phyloP scores from a whole-genome alignment of 2,113 vertebrate species.

The Myanophis thanlyinensis region DNA sequence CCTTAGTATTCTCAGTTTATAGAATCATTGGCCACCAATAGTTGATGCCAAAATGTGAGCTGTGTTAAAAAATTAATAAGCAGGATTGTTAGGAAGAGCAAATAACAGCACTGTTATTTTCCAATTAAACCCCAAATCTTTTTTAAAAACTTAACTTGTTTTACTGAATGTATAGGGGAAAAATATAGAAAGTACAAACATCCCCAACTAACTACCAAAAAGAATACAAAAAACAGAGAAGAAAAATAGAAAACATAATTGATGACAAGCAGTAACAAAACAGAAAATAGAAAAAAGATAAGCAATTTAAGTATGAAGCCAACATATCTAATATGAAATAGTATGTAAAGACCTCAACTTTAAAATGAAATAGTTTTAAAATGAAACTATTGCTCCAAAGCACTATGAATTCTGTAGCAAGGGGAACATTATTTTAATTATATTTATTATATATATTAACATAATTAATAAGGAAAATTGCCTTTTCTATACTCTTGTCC shows the following conservation, averaged over 20 bases:
- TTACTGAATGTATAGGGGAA: background rate
- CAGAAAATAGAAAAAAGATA: background rate
- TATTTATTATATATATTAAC: no score
- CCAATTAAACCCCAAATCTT: background rate
- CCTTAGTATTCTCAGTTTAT: accelerated
- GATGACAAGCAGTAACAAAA: background rate
- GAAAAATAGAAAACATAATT: background rate
- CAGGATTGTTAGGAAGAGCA: background rate
- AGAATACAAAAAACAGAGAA: background rate
- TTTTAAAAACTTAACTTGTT: background rate
- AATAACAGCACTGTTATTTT: background rate
- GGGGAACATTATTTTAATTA: background rate
- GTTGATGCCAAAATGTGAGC: background rate
- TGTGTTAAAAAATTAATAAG: background rate
- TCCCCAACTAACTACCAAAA: background rate
- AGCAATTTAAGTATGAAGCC: background rate
- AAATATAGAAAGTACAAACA: background rate
- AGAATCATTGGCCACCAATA: background rate
- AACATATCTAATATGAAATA: background rate
- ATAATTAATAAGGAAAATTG: background rate
- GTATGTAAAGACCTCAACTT: background rate
- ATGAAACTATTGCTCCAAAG: background rate
- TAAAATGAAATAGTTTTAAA: background rate
- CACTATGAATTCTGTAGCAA: background rate
- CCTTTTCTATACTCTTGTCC: background rate